Conservation (phyloP, 2,113 vertebrate species). For the Lathamus discolor region DNA sequence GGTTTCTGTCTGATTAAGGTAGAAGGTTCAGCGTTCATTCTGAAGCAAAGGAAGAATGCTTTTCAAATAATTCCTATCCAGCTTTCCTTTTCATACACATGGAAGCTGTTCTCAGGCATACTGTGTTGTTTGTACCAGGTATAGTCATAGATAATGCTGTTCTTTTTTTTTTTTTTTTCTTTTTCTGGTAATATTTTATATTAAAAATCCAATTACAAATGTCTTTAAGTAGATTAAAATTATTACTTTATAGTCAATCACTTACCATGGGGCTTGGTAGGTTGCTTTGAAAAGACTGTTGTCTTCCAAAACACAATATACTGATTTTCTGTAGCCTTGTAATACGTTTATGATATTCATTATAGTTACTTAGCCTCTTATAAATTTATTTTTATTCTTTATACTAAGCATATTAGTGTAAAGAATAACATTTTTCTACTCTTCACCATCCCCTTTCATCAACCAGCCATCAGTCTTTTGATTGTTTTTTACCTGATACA, state of each 20-base stretch:
- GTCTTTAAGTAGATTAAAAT: not conserved
- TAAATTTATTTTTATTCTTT: not conserved
- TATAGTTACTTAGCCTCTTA: not conserved
- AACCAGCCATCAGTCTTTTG: not conserved
- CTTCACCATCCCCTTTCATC: not conserved
- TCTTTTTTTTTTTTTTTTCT: not conserved
- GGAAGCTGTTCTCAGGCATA: not conserved
- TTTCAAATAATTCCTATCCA: not conserved
- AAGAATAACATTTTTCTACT: not conserved
- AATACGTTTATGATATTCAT: not conserved
- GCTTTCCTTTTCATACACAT: not conserved
- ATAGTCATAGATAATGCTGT: not conserved
- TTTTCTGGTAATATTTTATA: not conserved
- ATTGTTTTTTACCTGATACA: not conserved
- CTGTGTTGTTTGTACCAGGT: not conserved
- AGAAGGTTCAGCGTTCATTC: not conserved
- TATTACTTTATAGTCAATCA: not conserved
- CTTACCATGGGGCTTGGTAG: not conserved
- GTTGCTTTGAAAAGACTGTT: not conserved
- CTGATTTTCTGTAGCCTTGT: not conserved
- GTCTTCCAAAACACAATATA: not conserved
- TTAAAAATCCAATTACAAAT: constrained; percentile 8
- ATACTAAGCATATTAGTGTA: not conserved
- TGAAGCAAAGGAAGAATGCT: not conserved
- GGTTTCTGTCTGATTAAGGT: not conserved